Base-by-base conservation (phyloP, 2,797 vertebrate species). In the Prunella strophiata region DNA sequence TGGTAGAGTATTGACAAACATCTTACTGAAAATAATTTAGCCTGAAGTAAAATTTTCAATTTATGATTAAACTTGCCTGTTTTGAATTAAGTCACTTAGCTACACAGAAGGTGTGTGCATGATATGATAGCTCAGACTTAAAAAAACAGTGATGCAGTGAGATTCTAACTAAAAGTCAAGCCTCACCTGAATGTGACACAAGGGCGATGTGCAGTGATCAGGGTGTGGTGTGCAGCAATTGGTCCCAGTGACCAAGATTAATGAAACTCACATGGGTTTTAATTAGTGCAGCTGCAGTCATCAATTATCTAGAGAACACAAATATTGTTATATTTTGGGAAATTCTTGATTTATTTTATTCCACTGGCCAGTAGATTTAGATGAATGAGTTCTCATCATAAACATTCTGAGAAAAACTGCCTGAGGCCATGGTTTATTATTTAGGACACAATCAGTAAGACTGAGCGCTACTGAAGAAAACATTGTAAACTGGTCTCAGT, bases 271-370 rank as follows among this genome's bases (percentile, higher is more conserved):
- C 97, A 98, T 98, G 97, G 98, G 98, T 99, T 99, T 99, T 99
- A 99, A 99, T 99, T 99, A 99, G 99, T 98, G 97, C 97, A 98
- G 98, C 98, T 98, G 98, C 97, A 98, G 98, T 99, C 98, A 99
- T 99, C 99, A 99, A 99, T 99, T 99, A 99, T 97, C 98, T 98
- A 94, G 98, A 98, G 99, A 99, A 98, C 98, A 99, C 98, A 99
- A 99, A 99, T 99, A 99, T 99, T 99, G 98, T 99, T 99, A 99
- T 99, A 99, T 99, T 99, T 97, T 99, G 98, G 98, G 98, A 99
- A 99, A 99, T 98, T 98, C 98, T 98, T 99, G 99, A 99, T 99
- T 99, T 99, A 99, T 99, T 99, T 99, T 98, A 98, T 98, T 98
- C 97, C 98, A 98, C 98, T 98, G 98, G 98, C 98, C 97, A 93